These are phyloP conservation scores for pig (Sus scrofa) DNA, from an alignment of 2,113 vertebrate genomes.

Conservation along the genomic window T2T-Sscrofa CM000820.6:137540501-137541000, in stretches of 20 bases:
- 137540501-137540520: conserved; percentile 78
- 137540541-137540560: conserved; percentile 40
- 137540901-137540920: neutral
- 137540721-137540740: neutral
- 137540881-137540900: neutral
- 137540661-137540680: neutral
- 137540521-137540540: conserved; percentile 32
- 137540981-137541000: conserved; percentile 64
- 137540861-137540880: neutral
- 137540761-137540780: neutral
- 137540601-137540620: neutral
- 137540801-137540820: neutral
- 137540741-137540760: neutral
- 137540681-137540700: neutral
- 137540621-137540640: neutral
- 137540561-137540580: neutral
- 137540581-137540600: neutral
- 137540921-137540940: neutral
- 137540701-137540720: neutral
- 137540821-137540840: neutral
- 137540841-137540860: neutral
- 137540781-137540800: neutral
- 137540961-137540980: neutral
- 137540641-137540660: neutral
- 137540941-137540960: conserved; percentile 52